Base-by-base conservation (phyloP, 2,113 vertebrate genomes). In the Triplophysa siluroides region DNA sequence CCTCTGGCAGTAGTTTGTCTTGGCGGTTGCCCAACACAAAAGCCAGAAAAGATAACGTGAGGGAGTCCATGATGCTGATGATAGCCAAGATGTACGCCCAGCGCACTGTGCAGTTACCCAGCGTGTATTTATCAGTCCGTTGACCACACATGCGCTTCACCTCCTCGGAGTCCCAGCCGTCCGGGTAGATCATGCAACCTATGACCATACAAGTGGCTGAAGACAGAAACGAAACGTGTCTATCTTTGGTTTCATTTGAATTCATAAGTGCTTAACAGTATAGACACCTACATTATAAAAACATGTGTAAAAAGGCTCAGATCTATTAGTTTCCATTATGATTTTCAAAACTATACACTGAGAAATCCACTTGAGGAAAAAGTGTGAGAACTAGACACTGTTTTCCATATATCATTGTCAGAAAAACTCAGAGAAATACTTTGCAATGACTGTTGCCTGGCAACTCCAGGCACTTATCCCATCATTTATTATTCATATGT, bases 81-180 rank as follows among this genome's bases (percentile, higher is more conserved):
- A 99, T 97, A 88, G 96, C 97, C 79, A 99, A 92, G 92, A 99
- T 98, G 92, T 97, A 99, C 0, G 97, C 98, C 98, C 97, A 98
- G 91, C 98, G 98, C 88, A 99, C 95, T 0, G 95, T 98, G 91
- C 98, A 99, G 87, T 96, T 96, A 0, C 98, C 98, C 89, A 99
- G 91, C 0, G 96, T 94, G 92, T 99, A 99, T 74, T 99, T 99
- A 87, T 98, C 98, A 0, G 98, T 96, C 72, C 95, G 94, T 88
- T 98, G 95, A 38, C 98, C 97, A 0, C 98, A 99, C 95, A 99
- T 93, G 12, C 95, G 88, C 86, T 89, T 94, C 85, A 99, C 98
- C 89, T 96, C 95, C 0, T 90, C 91, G 0, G 97, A 98, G 87
- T 99, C 98, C 98, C 98, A 99, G 19, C 97, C 98, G 0, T 99